phyloP scores from a whole-genome alignment of 1,140 invertebrate genomes.

The Theocolax elegans region DNA sequence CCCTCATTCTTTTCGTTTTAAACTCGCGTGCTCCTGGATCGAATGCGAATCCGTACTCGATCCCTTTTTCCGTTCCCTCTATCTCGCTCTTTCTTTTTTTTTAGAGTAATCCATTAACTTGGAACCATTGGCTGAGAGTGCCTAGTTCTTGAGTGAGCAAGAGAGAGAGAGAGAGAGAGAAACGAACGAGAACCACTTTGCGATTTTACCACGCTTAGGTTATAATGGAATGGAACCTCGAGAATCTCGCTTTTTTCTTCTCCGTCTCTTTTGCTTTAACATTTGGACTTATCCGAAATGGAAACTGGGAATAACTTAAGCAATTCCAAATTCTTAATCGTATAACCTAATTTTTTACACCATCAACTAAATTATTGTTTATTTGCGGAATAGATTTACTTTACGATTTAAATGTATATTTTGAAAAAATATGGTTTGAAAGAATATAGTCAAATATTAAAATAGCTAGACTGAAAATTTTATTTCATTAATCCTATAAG shows the following conservation, averaged over 20 bases:
- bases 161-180: neutral
- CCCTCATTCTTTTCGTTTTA: constrained; percentile 33
- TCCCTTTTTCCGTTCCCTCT: constrained; percentile 21
- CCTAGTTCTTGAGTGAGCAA: constrained; percentile 24
- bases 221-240: constrained; percentile 39
- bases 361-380: too few relatives aligned
- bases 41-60: constrained; percentile 41
- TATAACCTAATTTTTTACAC: too few relatives aligned
- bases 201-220: constrained; percentile 22
- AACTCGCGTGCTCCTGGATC: constrained; percentile 41
- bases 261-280: neutral
- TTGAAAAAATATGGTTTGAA: too few relatives aligned
- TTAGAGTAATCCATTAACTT: constrained; percentile 43
- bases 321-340: too few relatives aligned
- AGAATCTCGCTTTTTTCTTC: neutral
- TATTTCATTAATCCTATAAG: too few relatives aligned
- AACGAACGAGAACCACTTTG: constrained; percentile 36
- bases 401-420: too few relatives aligned
- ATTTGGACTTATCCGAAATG: neutral
- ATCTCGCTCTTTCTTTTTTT: constrained; percentile 19
- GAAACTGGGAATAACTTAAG: neutral
- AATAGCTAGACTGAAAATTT: too few relatives aligned
- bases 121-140: constrained; percentile 32
- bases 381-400: too few relatives aligned
- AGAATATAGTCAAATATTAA: too few relatives aligned